Percentiles rank a stretch among this genome's conserved stretches.
Conservation (phyloP, 2,113 vertebrate genomes). For the Ornithorhynchus anatinus region DNA sequence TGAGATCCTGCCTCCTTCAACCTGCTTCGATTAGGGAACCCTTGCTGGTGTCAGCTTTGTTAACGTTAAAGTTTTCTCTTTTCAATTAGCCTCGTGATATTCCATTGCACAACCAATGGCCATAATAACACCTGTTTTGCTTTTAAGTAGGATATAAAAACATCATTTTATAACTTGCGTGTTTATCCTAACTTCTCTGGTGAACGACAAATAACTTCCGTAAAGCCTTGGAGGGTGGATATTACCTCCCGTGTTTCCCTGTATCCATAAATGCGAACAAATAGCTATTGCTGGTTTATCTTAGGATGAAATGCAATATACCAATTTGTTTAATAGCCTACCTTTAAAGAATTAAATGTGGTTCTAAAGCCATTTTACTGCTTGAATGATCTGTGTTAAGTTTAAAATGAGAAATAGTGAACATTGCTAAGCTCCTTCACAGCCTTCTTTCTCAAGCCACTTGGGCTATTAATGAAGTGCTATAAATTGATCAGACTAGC, state of each 20-base stretch:
- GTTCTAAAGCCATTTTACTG: conserved; percentile 31
- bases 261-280: conserved; percentile 1
- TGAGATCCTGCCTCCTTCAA: too few species aligned
- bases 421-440: background rate
- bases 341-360: conserved; percentile 46
- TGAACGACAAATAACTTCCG: conserved; percentile 13
- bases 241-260: conserved; percentile 38
- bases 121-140: background rate
- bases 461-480: conserved; percentile 4
- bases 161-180: conserved; percentile 17
- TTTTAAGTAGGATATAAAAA: conserved; percentile 23
- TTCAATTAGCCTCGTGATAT: conserved; percentile 33
- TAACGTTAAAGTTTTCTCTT: background rate
- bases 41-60: background rate
- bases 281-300: conserved; percentile 26
- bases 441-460: background rate
- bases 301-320: conserved; percentile 27
- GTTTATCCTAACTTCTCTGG: conserved; percentile 14
- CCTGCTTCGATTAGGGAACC: too few species aligned
- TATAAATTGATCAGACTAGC: background rate
- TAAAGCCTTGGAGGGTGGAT: conserved; percentile 19
- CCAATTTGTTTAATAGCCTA: conserved; percentile 6
- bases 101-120: conserved; percentile 17
- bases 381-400: conserved; percentile 9
- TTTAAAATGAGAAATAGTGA: conserved; percentile 5